Conservation (phyloP, 2,113 vertebrate genomes). For the Sitta europaea region DNA sequence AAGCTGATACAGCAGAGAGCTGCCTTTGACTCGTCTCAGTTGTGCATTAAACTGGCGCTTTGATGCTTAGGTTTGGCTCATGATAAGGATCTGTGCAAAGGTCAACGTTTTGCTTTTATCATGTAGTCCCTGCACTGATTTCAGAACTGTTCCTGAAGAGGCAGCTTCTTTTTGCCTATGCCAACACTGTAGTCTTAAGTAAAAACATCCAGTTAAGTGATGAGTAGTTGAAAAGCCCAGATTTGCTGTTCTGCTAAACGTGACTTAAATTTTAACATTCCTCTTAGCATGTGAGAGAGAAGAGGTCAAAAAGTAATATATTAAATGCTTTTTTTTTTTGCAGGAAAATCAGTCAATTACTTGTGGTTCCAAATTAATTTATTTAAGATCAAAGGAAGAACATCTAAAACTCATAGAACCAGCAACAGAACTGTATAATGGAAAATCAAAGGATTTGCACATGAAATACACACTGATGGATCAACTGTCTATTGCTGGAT, state of each 20-base stretch:
- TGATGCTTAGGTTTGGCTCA: neutral
- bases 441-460: neutral
- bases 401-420: neutral
- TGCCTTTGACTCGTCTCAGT: neutral
- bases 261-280: neutral
- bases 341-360: neutral
- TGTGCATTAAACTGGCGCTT: neutral
- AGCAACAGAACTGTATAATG: neutral
- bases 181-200: rapidly evolving
- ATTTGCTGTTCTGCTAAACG: neutral
- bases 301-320: neutral
- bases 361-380: neutral
- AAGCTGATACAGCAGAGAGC: neutral
- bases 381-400: neutral
- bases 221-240: neutral
- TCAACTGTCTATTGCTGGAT: neutral
- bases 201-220: neutral
- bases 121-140: neutral
- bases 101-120: neutral
- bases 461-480: neutral
- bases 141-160: neutral
- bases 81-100: neutral
- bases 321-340: neutral
- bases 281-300: neutral
- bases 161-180: neutral